Percentiles rank a stretch among this genome's conserved stretches.
phyloP scores from a whole-genome alignment of 1,140 invertebrate species.

The Drosophila melanica region DNA sequence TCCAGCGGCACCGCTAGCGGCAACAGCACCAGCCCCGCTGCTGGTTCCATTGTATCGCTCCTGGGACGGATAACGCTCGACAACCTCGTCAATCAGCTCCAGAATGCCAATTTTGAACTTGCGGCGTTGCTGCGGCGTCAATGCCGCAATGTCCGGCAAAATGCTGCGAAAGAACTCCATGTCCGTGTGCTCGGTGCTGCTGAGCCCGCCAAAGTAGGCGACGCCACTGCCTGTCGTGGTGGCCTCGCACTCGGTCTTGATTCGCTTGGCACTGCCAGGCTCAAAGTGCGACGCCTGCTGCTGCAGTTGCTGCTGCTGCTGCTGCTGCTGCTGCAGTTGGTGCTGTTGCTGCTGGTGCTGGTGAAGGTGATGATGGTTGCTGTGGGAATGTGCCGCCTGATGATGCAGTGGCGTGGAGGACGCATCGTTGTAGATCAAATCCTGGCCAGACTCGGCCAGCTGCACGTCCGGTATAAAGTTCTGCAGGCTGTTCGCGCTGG shows the following conservation, averaged over 20 bases:
- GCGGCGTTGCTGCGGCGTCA: conserved; percentile 76
- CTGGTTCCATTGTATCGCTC: conserved; percentile 52
- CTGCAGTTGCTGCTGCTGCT: conserved; percentile 23
- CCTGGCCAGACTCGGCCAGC: conserved; percentile 62
- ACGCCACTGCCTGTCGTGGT: conserved; percentile 46
- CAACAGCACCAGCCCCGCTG: background rate
- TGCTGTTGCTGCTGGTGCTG: conserved; percentile 50
- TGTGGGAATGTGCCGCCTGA: conserved; percentile 24
- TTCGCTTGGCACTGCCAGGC: conserved; percentile 54
- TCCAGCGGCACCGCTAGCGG: background rate
- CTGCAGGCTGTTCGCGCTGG: conserved; percentile 75
- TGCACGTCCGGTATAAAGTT: conserved; percentile 82
- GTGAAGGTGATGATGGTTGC: conserved; percentile 15
- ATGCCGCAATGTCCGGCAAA: conserved; percentile 68
- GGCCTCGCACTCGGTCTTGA: conserved; percentile 75
- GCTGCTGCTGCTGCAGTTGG: conserved; percentile 29
- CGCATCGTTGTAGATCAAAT: conserved; percentile 57
- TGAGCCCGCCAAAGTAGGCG: conserved; percentile 46
- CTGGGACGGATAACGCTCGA: conserved; percentile 67
- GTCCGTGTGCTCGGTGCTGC: conserved; percentile 64
- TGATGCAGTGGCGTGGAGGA: conserved; percentile 54
- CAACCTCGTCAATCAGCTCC: conserved; percentile 78
- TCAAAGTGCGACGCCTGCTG: conserved; percentile 50
- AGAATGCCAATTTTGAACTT: conserved; percentile 82
- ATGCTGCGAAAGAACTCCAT: conserved; percentile 83